phyloP scores from a whole-genome alignment of 2,797 vertebrate species.

The Paratrypauchen microcephalus region DNA sequence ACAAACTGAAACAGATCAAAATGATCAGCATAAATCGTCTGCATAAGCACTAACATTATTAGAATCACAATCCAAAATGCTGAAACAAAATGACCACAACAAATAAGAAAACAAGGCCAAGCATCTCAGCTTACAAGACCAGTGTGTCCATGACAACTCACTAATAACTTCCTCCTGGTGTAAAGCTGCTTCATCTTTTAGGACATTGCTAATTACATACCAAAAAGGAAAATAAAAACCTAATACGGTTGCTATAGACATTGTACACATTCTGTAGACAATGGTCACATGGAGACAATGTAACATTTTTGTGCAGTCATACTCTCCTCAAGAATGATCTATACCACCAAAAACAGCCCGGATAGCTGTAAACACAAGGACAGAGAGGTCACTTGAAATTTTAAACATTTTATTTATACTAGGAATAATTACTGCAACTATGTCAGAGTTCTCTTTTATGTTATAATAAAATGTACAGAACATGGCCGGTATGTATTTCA shows the following conservation, averaged over 20 bases:
- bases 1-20: neutral
- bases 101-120: slow-evolving; percentile 5
- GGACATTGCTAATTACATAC: slow-evolving; percentile 31
- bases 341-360: slow-evolving; percentile 10
- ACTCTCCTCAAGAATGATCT: neutral
- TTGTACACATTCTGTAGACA: neutral
- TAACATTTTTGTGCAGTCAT: neutral
- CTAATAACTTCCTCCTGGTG: slow-evolving; percentile 48
- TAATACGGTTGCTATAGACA: neutral
- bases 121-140: slow-evolving; percentile 28
- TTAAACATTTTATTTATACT: slow-evolving; percentile 9
- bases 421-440: neutral
- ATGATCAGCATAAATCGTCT: neutral
- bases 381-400: slow-evolving; percentile 43
- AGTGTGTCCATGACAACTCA: slow-evolving; percentile 52
- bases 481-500: neutral
- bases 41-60: neutral
- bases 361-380: slow-evolving; percentile 55
- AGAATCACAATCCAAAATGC: neutral
- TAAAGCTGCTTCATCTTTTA: slow-evolving; percentile 58
- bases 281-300: neutral
- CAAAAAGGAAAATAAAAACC: neutral
- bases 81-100: slow-evolving; percentile 4
- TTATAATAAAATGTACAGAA: slow-evolving; percentile 5
- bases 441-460: neutral